Conservation (phyloP, 2,888 invertebrate species). For the Drosophila pseudotakahashii region DNA sequence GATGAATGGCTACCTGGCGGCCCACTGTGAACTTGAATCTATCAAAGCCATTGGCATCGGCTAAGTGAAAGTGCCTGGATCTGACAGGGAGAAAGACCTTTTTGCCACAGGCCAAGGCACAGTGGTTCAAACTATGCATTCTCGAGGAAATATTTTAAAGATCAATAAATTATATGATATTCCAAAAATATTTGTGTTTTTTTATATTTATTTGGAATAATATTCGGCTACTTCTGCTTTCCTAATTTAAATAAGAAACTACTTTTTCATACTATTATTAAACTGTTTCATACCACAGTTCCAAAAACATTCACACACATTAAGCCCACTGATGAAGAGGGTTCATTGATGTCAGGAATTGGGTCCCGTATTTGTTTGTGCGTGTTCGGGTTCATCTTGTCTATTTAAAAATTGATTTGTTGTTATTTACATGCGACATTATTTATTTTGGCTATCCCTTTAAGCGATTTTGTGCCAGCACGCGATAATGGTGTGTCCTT, state of each 20-base stretch:
- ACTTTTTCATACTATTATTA: too few species aligned
- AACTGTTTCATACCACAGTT: too few species aligned
- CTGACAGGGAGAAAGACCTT: slow-evolving; percentile 54
- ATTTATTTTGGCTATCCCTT: slow-evolving; percentile 64
- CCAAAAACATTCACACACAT: background rate
- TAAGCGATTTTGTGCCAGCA: slow-evolving; percentile 42
- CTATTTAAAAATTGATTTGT: slow-evolving; percentile 79
- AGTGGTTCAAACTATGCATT: slow-evolving; percentile 1
- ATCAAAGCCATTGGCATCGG: slow-evolving; percentile 41
- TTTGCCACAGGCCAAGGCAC: slow-evolving; percentile 9
- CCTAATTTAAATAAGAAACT: too few species aligned
- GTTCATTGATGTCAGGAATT: slow-evolving; percentile 55
- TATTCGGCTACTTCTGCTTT: too few species aligned
- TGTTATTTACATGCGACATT: slow-evolving; percentile 78
- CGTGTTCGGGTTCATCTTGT: slow-evolving; percentile 40
- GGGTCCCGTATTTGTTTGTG: slow-evolving; percentile 24
- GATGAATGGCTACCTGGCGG: slow-evolving; percentile 49
- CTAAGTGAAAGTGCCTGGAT: slow-evolving; percentile 49
- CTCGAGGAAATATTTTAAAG: too few species aligned
- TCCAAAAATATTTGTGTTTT: too few species aligned
- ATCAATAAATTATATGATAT: too few species aligned
- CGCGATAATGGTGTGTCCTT: slow-evolving; percentile 63
- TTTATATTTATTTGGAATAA: too few species aligned
- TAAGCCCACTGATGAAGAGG: slow-evolving; percentile 59
- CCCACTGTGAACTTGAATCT: slow-evolving; percentile 55